Evolutionary conservation across 2,113 vertebrate genomes (phyloP).

Genomic region (Thamnophis sirtalis): DNA sequence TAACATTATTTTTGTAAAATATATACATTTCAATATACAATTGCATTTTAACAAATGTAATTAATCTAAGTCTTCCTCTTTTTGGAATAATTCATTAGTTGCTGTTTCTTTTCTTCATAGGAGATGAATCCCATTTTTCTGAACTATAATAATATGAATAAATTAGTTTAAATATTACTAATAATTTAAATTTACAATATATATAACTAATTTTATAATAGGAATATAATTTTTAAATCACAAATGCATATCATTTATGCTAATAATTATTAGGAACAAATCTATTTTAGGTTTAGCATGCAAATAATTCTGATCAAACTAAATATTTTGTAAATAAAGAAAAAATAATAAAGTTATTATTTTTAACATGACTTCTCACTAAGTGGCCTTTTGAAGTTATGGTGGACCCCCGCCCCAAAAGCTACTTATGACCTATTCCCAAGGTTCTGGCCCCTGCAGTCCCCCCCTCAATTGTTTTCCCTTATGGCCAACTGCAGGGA

Average conservation of each 20-base stretch:
- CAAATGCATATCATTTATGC: background rate
- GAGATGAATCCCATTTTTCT: slow-evolving; percentile 44
- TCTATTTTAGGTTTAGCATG: background rate
- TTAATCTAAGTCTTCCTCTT: slow-evolving; percentile 58
- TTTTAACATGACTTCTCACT: background rate
- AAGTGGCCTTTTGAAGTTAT: background rate
- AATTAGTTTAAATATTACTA: background rate
- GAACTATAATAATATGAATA: slow-evolving; percentile 43
- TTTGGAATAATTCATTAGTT: slow-evolving; percentile 43
- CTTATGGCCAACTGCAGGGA: background rate
- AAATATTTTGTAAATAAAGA: background rate
- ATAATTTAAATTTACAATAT: background rate
- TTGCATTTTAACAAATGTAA: slow-evolving; percentile 23
- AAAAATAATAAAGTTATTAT: background rate
- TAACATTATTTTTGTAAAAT: background rate
- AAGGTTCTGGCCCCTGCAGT: background rate
- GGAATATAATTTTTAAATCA: background rate
- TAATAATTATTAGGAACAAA: background rate
- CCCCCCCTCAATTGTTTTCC: background rate
- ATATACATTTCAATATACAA: slow-evolving; percentile 41
- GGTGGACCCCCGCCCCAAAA: background rate
- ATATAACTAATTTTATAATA: background rate
- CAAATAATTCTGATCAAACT: background rate
- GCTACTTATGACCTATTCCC: background rate
- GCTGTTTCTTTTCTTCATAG: slow-evolving; percentile 44